phyloP scores from a whole-genome alignment of 2,113 vertebrate genomes.

The Narcine bancroftii region DNA sequence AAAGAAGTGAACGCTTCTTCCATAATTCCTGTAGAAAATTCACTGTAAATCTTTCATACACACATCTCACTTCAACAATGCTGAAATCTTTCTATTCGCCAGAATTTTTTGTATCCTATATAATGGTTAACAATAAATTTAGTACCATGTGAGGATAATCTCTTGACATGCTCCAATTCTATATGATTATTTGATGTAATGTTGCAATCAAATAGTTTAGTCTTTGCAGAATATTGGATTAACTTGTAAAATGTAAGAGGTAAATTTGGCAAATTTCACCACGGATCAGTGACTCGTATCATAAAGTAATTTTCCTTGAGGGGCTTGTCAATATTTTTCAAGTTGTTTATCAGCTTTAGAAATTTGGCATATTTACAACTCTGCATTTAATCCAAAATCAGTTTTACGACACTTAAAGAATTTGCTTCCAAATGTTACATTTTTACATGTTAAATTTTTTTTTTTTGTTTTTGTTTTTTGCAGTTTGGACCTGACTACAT shows the following conservation, averaged over 20 bases:
- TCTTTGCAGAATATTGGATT: not conserved
- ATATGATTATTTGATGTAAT: not conserved
- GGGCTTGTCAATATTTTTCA: not conserved
- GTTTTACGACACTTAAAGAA: not conserved
- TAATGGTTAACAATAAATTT: too few species aligned
- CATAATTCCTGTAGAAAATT: too few species aligned
- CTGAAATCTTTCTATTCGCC: too few species aligned
- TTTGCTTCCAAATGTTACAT: not conserved
- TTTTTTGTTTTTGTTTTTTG: slow-evolving; percentile 32
- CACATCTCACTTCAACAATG: too few species aligned
- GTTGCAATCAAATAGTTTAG: not conserved
- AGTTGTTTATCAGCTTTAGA: not conserved
- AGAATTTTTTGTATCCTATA: too few species aligned
- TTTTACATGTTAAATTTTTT: not conserved
- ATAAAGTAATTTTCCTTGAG: not conserved
- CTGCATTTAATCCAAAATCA: not conserved
- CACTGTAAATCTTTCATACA: too few species aligned
- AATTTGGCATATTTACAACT: not conserved
- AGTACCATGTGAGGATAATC: too few species aligned
- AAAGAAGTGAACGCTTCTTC: too few species aligned
- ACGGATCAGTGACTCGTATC: too few species aligned
- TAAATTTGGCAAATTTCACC: too few species aligned
- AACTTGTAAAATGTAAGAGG: not conserved
- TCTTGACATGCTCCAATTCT: too few species aligned
- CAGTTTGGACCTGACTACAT: slow-evolving; percentile 64